A percentile compares a stretch with the other conserved stretches of the same genome.
Conservation (phyloP, 2,888 invertebrate species). For the Villa cingulata region DNA sequence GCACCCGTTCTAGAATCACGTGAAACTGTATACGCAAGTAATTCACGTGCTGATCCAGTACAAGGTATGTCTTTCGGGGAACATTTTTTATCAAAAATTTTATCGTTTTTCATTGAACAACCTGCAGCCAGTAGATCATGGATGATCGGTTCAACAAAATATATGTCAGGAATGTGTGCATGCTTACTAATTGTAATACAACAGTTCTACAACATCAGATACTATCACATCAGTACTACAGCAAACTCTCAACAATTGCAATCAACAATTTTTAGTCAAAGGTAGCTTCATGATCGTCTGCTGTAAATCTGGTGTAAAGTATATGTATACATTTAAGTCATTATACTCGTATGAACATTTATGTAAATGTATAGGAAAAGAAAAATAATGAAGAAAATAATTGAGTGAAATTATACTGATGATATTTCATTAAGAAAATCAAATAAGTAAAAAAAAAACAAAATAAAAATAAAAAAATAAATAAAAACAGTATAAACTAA, state of each 20-base stretch:
- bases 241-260: not conserved
- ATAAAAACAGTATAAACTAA: too few relatives aligned
- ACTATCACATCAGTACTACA: too few relatives aligned
- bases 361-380: too few relatives aligned
- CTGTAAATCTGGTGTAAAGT: too few relatives aligned
- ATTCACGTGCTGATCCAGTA: conserved; percentile 53
- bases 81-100: conserved; percentile 36
- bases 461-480: too few relatives aligned
- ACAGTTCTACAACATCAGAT: conserved; percentile 1
- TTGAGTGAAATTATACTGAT: too few relatives aligned
- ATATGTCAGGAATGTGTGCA: not conserved
- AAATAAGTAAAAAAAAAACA: too few relatives aligned
- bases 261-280: not conserved
- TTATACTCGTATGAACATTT: too few relatives aligned
- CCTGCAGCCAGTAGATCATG: conserved; percentile 30
- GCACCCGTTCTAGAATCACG: conserved; percentile 56
- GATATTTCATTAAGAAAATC: too few relatives aligned
- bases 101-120: conserved; percentile 36
- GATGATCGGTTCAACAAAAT: not conserved
- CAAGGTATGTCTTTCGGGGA: conserved; percentile 46
- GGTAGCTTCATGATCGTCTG: not conserved
- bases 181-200: conserved; percentile 4
- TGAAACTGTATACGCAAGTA: conserved; percentile 42
- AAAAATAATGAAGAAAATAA: too few relatives aligned
- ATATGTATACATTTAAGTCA: too few relatives aligned